These are phyloP conservation scores for Eleutherodactylus coqui DNA, from an alignment of 2,797 vertebrate genomes.

Conservation along the genomic window DNA sequence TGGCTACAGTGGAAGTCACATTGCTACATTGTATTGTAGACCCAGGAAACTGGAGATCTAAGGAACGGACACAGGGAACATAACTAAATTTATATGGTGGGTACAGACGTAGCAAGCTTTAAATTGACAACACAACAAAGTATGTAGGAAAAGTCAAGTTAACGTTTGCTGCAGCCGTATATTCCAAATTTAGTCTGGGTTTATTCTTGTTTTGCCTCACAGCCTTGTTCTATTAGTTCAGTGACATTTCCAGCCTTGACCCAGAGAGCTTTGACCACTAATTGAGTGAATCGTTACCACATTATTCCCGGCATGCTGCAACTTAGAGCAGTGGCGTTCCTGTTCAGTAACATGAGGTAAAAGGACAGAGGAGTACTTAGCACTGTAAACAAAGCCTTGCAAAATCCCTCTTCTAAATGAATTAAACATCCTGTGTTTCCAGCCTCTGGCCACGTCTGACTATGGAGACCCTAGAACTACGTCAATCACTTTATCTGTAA, in stretches of 20 bases:
- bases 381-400: conserved; percentile 23
- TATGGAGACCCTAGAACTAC: background rate
- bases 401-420: conserved; percentile 32
- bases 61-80: no score
- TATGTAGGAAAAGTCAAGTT: no score
- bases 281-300: conserved; percentile 38
- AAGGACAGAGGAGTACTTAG: background rate
- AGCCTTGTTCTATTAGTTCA: background rate
- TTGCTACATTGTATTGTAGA: no score
- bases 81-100: no score
- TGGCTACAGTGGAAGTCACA: no score
- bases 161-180: no score
- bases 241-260: conserved; percentile 38
- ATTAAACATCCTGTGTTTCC: background rate
- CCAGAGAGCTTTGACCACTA: conserved; percentile 25
- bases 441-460: background rate
- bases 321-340: conserved; percentile 21
- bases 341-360: conserved; percentile 4
- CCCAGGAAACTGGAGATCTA: no score
- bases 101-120: no score
- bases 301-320: conserved; percentile 18
- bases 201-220: background rate
- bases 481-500: background rate
- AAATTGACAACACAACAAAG: no score
- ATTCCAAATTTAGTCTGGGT: no score